Base-by-base conservation (phyloP, 2,113 vertebrate species). In the Serinus canaria region DNA sequence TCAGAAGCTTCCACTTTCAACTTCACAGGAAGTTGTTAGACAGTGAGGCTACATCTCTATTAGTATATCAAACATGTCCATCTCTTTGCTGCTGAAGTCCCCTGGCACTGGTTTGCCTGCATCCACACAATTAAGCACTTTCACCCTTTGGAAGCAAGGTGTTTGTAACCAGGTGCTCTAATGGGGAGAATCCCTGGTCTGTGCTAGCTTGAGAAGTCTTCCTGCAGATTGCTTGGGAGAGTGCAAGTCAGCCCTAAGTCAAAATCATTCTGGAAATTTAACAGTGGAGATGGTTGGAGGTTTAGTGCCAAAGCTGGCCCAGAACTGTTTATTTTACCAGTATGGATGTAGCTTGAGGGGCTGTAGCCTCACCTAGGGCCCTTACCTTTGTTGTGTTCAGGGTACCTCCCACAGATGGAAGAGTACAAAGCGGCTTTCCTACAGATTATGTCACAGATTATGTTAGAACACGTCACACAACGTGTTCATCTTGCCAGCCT, bases 1-100 rank as follows among this genome's bases (percentile, higher is more conserved):
- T 94, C 81, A 97, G 92, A 95, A 89, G 24, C 66, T 89, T 84
- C 56, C 0, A 3, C 73, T 92, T 95, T 89, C 60, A 94, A 8
- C 83, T 92, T 95, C 78, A 87, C 47, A 80, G 63, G 60, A 83
- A 88, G 44, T 37, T 73, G 68, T 85, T 86, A 81, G 82, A 44
- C 25, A 63, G 60, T 15, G 49, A 90, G 35, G 50, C 39, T 59
- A 44, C 67, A n/a, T 43, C 66, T 90, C 7, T 73, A 23, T 85
- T 47, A 83, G 74, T 74, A 90, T 90, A 92, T 92, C 72, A 92
- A 20, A 83, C 39, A 63, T 67, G 90, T 62, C 76, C 72, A 72
- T 55, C 76, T 86, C 86, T 77, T 50, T 3, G 8, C 59, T 35
- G 1, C 50, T 86, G 79, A 69, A 90, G 88, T 81, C 83, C 67